Evolutionary conservation across 2,888 invertebrate genomes (phyloP), one percentile per base, ranked within the genome.

Genomic region (Melanostoma mellinum): DNA sequence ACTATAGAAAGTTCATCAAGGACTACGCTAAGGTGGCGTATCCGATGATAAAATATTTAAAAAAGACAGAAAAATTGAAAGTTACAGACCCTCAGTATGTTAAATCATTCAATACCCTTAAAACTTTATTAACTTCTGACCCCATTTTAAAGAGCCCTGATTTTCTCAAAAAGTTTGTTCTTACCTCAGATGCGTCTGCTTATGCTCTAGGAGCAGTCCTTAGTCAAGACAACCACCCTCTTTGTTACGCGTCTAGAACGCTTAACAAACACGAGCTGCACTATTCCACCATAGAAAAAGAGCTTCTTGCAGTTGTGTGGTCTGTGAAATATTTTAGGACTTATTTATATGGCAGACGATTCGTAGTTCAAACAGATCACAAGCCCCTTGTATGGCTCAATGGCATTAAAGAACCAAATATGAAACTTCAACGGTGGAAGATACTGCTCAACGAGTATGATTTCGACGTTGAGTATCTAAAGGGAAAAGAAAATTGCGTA

Each of bases 341-440:
- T 0, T 90, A 90, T 20, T 30, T 90, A 3, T 89, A 88, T 44
- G 89, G 89, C 3, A 85, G 86, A 36, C 87, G 87, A 73, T 90
- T 91, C 40, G 87, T 73, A 0, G 20, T 20, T 20, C 20, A 20
- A 20, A 20, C 20, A 20, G 20, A 20, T 20, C 20, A 20, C 20
- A 20, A 20, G 20, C 20, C 20, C 20, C 20, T 20, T 20, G 20
- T 20, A 20, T 20, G 20, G 20, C 20, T 20, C 20, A 20, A 91
- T 82, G 89, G 38, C 88, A 20, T 20, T 20, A 20, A 20, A 20
- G 20, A 20, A 20, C 20, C 20, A 20, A 20, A 20, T 20, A 20
- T 89, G 0, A 87, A 89, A 74, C 80, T 90, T 10, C 88, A 87
- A n/a, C 60, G 90, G 3, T 91, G 90, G 90, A 81, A 65, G 88